Percentiles rank a stretch among this genome's conserved stretches.
Evolutionary conservation across 2,888 invertebrate species (phyloP).

Genomic region (Heliconius erato): DNA sequence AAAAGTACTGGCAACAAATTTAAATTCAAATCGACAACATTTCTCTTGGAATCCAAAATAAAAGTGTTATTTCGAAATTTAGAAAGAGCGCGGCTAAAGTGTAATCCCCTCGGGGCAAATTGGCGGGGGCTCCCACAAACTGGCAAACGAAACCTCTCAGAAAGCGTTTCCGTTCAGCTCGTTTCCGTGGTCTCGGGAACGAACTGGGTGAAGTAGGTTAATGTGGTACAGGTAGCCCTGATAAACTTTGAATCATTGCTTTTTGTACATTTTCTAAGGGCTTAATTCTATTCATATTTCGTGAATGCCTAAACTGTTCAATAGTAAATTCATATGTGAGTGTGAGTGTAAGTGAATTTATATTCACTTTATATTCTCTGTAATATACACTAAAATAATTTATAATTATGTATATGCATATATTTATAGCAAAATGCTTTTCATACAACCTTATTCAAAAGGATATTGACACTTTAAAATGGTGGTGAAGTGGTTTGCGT

Average conservation of each 20-base stretch:
- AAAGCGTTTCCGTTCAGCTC: constrained; percentile 54
- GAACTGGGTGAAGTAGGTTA: constrained; percentile 37
- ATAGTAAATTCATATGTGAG: background rate
- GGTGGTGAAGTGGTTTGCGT: no score
- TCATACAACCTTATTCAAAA: no score
- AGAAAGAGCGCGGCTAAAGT: constrained; percentile 26
- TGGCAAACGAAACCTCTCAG: constrained; percentile 50
- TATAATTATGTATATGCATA: background rate
- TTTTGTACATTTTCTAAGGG: constrained; percentile 27
- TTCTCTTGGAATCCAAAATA: constrained; percentile 18
- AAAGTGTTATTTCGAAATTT: constrained; percentile 34
- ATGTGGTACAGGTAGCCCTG: constrained; percentile 33
- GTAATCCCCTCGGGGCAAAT: constrained; percentile 40
- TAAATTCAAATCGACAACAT: constrained; percentile 15
- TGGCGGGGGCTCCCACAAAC: constrained; percentile 32
- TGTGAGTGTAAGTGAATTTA: no score
- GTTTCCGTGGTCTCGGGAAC: constrained; percentile 48
- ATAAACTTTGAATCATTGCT: constrained; percentile 25
- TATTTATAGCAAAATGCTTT: no score
- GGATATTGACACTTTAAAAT: no score
- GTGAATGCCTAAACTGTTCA: constrained; percentile 12
- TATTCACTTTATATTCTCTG: no score
- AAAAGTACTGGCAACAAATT: constrained; percentile 3
- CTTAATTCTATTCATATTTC: constrained; percentile 21
- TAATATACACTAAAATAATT: background rate